A percentile compares a stretch with the other conserved stretches of the same genome.
phyloP scores from a whole-genome alignment of 2,113 vertebrate genomes.

The Zosterops japonicus region DNA sequence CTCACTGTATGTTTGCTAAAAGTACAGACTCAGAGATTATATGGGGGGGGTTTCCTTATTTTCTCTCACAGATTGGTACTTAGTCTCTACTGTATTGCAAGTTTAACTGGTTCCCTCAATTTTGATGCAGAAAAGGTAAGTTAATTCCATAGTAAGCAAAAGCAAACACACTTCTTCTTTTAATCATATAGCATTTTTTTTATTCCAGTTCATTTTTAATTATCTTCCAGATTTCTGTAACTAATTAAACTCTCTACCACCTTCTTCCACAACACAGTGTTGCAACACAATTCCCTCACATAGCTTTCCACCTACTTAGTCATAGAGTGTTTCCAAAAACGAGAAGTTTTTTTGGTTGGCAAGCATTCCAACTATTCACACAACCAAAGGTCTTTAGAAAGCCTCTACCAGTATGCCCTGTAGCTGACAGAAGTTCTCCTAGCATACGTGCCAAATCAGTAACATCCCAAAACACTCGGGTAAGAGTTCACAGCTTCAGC shows the following conservation, averaged over 20 bases:
- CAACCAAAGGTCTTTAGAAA: not conserved
- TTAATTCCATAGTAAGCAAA: not conserved
- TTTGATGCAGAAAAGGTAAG: not conserved
- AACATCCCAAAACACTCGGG: not conserved
- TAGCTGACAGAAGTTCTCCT: not conserved
- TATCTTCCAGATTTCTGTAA: not conserved
- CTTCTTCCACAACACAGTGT: not conserved
- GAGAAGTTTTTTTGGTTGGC: not conserved
- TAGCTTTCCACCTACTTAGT: not conserved
- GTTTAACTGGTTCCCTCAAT: not conserved
- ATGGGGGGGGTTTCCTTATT: accelerated
- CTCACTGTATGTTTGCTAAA: not conserved
- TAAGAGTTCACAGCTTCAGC: not conserved
- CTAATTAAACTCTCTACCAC: not conserved
- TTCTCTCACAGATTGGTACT: not conserved
- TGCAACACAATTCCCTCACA: not conserved
- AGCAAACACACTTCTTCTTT: not conserved
- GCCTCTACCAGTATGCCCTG: not conserved
- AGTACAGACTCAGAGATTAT: not conserved
- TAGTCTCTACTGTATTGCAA: not conserved
- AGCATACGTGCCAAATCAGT: not conserved
- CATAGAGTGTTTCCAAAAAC: not conserved
- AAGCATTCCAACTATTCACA: not conserved
- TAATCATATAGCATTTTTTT: not conserved
- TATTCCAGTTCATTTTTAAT: not conserved